Base-by-base conservation (phyloP, 2,113 vertebrate genomes). In the Fulica atra region DNA sequence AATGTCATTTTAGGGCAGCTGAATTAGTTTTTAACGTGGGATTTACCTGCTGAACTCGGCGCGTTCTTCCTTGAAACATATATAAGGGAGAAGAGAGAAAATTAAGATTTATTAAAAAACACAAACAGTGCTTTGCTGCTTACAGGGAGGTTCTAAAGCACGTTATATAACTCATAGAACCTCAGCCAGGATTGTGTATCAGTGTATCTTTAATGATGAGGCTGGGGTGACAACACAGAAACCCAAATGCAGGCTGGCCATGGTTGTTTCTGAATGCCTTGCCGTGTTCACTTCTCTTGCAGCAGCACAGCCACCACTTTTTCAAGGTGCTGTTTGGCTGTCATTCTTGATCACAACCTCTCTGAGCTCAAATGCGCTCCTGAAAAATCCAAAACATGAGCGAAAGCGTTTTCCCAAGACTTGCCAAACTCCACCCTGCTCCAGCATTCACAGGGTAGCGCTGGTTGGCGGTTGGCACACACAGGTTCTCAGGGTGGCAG, bases 151-250 rank as follows among this genome's bases (percentile, higher is more conserved):
- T 81, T 91, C 88, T 93, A 76, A 89, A 96, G 68, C 79, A 25
- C 59, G 23, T 93, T 88, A 19, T 88, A 21, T 93, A 81, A 72
- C 66, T 93, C 95, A 42, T 53, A 78, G 86, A 86, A 76, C n/a
- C 78, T 85, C 71, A 86, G 89, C 53, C 54, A 59, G 94, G 92
- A 89, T 69, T 93, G 81, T 48, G 44, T 66, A 92, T 90, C 82
- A 97, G 93, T 81, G 51, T 13, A 42, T 72, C 50, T 88, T 83
- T 70, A 86, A 91, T 90, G 96, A 88, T 81, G 92, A 88, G 85
- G 91, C 72, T 78, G 46, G 69, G 33, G 80, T 81, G 60, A 35
- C 82, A 76, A 36, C 21, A 56, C 66, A 77, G 42, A 91, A 36
- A 6, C 1, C 1, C 48, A 60, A 59, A 5, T n/a, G 42, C 53